Evolutionary conservation across 2,113 vertebrate genomes (phyloP).

Genomic region (Sebastes fasciatus): DNA sequence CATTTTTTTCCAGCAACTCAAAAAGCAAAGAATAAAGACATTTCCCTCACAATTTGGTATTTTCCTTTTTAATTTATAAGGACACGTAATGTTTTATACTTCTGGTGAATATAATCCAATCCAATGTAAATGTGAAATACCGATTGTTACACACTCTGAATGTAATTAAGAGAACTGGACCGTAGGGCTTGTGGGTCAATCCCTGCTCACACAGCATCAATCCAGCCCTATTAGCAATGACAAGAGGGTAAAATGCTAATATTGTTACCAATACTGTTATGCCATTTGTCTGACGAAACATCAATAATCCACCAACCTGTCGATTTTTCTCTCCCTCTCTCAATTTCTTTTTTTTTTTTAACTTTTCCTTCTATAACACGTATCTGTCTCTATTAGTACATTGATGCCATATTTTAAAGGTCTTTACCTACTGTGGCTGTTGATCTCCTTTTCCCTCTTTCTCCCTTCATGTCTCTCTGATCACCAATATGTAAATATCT

Average conservation of each 20-base stretch:
- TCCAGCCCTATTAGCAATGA: slow-evolving; percentile 37
- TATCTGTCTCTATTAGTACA: neutral
- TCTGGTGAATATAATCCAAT: too few relatives aligned
- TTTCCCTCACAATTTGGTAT: too few relatives aligned
- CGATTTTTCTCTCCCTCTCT: neutral
- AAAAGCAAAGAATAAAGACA: too few relatives aligned
- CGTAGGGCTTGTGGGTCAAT: neutral
- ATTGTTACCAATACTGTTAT: slow-evolving; percentile 7
- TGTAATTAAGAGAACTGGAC: slow-evolving; percentile 11
- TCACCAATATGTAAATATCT: neutral
- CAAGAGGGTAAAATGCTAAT: slow-evolving; percentile 29
- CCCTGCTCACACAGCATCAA: slow-evolving; percentile 16
- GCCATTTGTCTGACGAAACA: slow-evolving; percentile 7
- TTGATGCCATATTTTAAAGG: neutral
- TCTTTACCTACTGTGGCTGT: neutral
- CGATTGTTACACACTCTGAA: neutral
- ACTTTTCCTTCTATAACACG: neutral
- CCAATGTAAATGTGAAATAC: neutral
- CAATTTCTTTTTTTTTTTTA: neutral
- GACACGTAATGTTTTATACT: too few relatives aligned
- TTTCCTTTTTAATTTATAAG: too few relatives aligned
- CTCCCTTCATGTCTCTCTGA: neutral
- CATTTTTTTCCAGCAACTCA: too few relatives aligned
- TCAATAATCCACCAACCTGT: slow-evolving; percentile 29
- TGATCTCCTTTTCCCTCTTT: neutral